phyloP scores from a whole-genome alignment of 2,113 vertebrate genomes.

The Chionomys nivalis region DNA sequence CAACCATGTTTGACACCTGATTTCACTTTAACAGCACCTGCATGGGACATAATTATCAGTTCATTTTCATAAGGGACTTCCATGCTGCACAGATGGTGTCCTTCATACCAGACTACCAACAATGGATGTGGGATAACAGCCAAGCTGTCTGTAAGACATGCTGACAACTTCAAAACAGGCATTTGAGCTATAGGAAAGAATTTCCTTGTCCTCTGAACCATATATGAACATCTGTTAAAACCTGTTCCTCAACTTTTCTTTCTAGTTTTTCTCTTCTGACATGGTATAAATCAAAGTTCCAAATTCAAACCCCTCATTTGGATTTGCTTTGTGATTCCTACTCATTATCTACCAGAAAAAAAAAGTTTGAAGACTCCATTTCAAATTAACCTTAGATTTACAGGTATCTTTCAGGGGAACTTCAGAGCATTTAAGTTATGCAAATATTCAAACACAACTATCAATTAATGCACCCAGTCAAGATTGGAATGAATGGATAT shows the following conservation, averaged over 20 bases:
- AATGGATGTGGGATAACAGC: constrained; percentile 85
- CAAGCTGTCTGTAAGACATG: constrained; percentile 89
- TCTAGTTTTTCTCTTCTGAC: constrained; percentile 75
- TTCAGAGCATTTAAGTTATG: not conserved
- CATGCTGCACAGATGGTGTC: constrained; percentile 86
- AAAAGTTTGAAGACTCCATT: not conserved
- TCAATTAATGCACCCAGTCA: not conserved
- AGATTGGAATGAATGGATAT: not conserved
- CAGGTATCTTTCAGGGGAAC: not conserved
- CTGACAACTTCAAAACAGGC: constrained; percentile 88
- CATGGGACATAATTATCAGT: constrained; percentile 85
- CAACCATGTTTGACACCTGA: constrained; percentile 85
- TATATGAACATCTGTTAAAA: constrained; percentile 83
- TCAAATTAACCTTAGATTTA: constrained; percentile 7
- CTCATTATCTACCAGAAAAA: not conserved
- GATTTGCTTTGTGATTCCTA: not conserved
- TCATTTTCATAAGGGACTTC: constrained; percentile 84
- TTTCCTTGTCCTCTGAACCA: constrained; percentile 74
- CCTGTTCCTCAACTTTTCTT: constrained; percentile 59
- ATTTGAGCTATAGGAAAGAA: constrained; percentile 84
- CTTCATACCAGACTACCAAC: constrained; percentile 88
- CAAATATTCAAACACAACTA: not conserved
- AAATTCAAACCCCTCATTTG: not conserved
- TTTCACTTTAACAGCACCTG: constrained; percentile 88
- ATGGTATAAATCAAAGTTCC: not conserved